phyloP scores from a whole-genome alignment of 2,888 invertebrate species.

The Lepidocyrtoides sp. region DNA sequence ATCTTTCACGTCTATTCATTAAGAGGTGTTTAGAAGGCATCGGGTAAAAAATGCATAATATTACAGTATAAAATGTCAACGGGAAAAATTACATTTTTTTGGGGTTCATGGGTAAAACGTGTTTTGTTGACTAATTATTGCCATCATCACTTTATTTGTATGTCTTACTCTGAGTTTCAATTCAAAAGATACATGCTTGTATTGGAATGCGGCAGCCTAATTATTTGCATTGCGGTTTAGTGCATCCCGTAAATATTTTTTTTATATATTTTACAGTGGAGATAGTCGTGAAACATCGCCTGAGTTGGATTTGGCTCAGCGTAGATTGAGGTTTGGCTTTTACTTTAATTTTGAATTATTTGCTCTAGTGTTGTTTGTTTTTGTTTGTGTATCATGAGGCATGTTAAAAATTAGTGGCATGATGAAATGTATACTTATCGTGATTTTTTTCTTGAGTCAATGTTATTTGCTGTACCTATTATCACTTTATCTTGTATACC shows the following conservation, averaged over 20 bases:
- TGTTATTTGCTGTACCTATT: too few species aligned
- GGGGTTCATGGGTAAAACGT: neutral
- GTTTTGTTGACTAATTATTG: neutral
- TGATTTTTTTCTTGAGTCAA: neutral
- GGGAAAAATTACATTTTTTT: conserved; percentile 4
- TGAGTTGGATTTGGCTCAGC: conserved; percentile 85
- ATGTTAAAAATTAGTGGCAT: conserved; percentile 21
- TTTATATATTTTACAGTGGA: conserved; percentile 80
- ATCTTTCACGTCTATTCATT: too few species aligned
- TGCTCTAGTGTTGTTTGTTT: conserved; percentile 63
- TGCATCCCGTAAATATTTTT: conserved; percentile 64
- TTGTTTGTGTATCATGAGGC: conserved; percentile 32
- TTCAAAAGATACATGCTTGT: neutral
- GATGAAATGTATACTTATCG: neutral
- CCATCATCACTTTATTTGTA: neutral
- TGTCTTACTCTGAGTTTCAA: conserved; percentile 50
- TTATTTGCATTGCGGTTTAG: conserved; percentile 13
- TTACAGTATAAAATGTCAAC: conserved; percentile 12
- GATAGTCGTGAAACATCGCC: conserved; percentile 85
- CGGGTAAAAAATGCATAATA: too few species aligned
- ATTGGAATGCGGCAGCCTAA: conserved; percentile 9
- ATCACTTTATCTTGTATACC: too few species aligned
- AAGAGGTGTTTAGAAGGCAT: too few species aligned
- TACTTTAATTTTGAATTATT: conserved; percentile 69
- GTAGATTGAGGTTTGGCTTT: conserved; percentile 85